These are phyloP conservation scores for Drosophila simulans DNA, from an alignment of 1,140 invertebrate genomes.

Conservation along the genomic window DNA sequence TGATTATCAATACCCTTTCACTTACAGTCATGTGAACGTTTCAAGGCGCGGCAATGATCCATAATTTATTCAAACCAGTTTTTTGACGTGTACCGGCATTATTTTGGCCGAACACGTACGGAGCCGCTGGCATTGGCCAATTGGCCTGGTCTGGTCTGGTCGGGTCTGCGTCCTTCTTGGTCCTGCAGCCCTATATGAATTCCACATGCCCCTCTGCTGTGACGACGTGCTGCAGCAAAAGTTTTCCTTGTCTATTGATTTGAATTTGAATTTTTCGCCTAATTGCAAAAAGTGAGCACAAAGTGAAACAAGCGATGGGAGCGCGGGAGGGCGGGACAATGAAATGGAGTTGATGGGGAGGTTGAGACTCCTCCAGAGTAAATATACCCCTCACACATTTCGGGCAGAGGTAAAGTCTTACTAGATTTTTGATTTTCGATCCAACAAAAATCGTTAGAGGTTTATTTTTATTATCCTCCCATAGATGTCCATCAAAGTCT, in stretches of 20 bases:
- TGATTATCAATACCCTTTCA: too few relatives aligned
- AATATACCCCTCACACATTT: slow-evolving; percentile 8
- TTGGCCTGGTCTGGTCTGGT: slow-evolving; percentile 59
- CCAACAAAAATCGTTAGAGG: background rate
- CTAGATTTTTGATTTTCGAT: slow-evolving; percentile 7
- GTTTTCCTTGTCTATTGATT: slow-evolving; percentile 71
- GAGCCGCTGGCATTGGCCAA: slow-evolving; percentile 74
- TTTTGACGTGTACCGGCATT: slow-evolving; percentile 37
- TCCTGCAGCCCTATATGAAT: slow-evolving; percentile 13
- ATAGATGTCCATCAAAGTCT: background rate
- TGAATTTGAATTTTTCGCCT: slow-evolving; percentile 73
- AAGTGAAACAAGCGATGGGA: slow-evolving; percentile 29
- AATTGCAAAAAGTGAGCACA: slow-evolving; percentile 62
- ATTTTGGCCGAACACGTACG: slow-evolving; percentile 73
- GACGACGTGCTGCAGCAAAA: slow-evolving; percentile 72
- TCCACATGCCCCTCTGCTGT: slow-evolving; percentile 13
- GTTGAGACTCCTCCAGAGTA: background rate
- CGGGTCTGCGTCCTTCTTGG: slow-evolving; percentile 21
- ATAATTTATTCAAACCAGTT: background rate
- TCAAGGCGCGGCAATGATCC: background rate
- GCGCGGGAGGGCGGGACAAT: background rate
- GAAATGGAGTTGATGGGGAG: background rate
- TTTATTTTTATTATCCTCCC: background rate
- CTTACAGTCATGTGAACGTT: too few relatives aligned
- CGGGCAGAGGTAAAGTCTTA: background rate